Percentiles rank a stretch among this genome's conserved stretches.
Conservation (phyloP, 2,113 vertebrate species). For the Nothocercus julius region DNA sequence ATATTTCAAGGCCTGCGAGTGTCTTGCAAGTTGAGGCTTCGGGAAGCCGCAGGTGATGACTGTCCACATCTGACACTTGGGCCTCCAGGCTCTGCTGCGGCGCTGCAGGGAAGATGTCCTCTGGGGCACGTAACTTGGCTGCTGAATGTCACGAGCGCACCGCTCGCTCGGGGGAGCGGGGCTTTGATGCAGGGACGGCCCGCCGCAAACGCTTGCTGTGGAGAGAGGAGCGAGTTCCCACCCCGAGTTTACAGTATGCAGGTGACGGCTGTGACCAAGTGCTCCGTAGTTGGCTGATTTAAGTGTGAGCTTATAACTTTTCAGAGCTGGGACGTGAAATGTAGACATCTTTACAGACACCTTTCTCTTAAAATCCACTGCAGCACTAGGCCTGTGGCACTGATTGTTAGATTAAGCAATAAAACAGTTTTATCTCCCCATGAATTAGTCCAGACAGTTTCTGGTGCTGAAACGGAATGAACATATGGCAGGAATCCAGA, state of each 20-base stretch:
- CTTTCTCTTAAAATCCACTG: no score
- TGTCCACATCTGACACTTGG: neutral
- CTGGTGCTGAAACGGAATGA: neutral
- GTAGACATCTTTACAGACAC: neutral
- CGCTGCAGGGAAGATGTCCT: neutral
- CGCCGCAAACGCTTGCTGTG: rapidly evolving
- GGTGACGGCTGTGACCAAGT: neutral
- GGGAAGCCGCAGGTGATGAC: rapidly evolving
- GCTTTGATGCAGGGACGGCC: rapidly evolving
- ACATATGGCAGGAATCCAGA: neutral
- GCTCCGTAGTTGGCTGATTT: neutral
- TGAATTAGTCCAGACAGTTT: neutral
- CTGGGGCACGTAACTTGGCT: no score
- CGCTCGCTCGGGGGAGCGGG: rapidly evolving
- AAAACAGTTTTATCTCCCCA: neutral
- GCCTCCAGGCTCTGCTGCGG: no score
- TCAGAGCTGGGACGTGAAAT: neutral
- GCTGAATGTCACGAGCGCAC: rapidly evolving
- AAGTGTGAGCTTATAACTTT: rapidly evolving
- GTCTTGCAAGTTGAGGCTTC: neutral
- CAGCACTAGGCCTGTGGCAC: neutral
- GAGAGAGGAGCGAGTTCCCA: neutral
- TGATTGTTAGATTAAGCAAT: neutral
- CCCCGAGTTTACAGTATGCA: rapidly evolving
- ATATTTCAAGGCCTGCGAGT: neutral